Base-by-base conservation (phyloP, 2,888 invertebrate genomes). In the Tetropium fuscum region DNA sequence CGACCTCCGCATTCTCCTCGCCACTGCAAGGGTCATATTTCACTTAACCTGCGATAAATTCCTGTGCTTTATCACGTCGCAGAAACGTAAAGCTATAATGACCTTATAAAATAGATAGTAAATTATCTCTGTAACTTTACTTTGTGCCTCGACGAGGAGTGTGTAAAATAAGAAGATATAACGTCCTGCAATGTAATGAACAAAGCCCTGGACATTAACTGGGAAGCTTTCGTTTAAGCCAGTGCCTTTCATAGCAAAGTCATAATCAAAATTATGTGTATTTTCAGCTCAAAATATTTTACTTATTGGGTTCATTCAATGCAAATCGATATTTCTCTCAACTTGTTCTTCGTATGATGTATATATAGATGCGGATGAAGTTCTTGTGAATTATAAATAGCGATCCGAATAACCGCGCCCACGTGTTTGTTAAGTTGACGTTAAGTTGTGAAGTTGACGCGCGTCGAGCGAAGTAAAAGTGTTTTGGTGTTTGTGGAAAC, bases 31-130 rank as follows among this genome's bases (percentile, higher is more conserved):
- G 71, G 70, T 75, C 74, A 75, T 76, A 71, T 75, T 77, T 77
- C 77, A 76, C 74, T 75, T 74, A 74, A 74, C 74, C 75, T 66
- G 71, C 76, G 74, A 79, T 78, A 78, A 79, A 79, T 78, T 77
- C 72, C 70, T 58, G 53, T 64, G 70, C 74, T 75, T 78, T 76
- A 78, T 78, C 76, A 72, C 74, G 66, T 66, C 60, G 45, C 49
- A 63, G 64, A 66, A 75, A 69, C 71, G 72, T 68, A 72, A 65
- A 68, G 60, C 70, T 66, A 70, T 76, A 77, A 78, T 74, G 74
- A 74, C 73, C 75, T 77, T 74, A 75, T 78, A 76, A 78, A 77
- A 77, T 67, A 74, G 73, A 75, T 73, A 70, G 41, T 67, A 66
- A 68, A 68, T 71, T 68, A 69, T 64, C 66, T 58, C 60, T 55